These are phyloP conservation scores for Karalla daura DNA, from an alignment of 2,797 vertebrate genomes.

Conservation along the genomic window DNA sequence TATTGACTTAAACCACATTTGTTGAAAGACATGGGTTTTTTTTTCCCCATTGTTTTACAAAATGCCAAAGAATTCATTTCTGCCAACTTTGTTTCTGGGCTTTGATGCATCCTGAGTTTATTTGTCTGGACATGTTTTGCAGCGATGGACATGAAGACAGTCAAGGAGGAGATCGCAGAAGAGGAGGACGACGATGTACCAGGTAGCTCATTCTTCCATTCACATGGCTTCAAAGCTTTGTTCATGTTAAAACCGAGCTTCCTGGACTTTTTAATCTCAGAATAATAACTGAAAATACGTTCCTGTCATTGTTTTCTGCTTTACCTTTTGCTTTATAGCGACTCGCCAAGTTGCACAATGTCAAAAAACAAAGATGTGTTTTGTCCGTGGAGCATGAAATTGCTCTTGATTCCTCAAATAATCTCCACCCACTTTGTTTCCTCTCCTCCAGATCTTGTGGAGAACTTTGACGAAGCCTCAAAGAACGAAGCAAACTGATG, in stretches of 20 bases:
- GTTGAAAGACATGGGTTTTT: too few species aligned
- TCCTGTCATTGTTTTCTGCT: too few species aligned
- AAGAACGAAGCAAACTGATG: constrained; percentile 98
- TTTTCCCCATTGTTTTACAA: not conserved
- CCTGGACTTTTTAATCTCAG: not conserved
- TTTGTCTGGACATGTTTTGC: constrained; percentile 36
- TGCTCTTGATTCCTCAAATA: not conserved
- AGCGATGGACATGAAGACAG: constrained; percentile 96
- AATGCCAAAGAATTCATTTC: not conserved
- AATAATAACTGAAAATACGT: too few species aligned
- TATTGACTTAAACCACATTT: too few species aligned
- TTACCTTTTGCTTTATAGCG: too few species aligned
- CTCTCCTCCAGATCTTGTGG: constrained; percentile 92
- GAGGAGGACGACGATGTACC: constrained; percentile 94
- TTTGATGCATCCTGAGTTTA: not conserved
- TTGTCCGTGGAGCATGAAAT: not conserved
- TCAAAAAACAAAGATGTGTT: not conserved
- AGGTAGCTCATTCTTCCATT: constrained; percentile 76
- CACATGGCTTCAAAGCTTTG: not conserved
- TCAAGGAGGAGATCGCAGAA: constrained; percentile 95
- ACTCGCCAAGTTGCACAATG: too few species aligned
- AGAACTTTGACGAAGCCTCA: constrained; percentile 99
- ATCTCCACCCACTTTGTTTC: not conserved
- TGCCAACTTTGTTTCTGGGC: not conserved
- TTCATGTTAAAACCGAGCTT: fast-evolving